These are phyloP conservation scores for Salpingus planirostris DNA, from an alignment of 2,888 invertebrate genomes.

Conservation along the genomic window DNA sequence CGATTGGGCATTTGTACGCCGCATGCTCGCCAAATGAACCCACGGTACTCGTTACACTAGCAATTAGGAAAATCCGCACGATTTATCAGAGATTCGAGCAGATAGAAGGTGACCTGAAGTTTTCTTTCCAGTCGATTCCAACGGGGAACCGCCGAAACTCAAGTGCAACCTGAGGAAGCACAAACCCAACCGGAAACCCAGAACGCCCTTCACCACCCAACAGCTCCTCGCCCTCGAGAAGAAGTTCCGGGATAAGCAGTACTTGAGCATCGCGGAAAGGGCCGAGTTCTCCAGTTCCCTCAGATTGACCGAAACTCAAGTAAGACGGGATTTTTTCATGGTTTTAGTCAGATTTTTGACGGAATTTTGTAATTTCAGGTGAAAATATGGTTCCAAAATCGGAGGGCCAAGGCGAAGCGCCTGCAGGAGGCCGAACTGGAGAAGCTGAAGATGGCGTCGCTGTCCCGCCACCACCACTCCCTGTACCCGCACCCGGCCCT, in stretches of 20 bases:
- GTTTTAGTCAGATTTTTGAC: too few relatives aligned
- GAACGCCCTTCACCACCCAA: constrained; percentile 98
- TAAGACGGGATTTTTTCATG: too few relatives aligned
- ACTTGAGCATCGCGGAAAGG: constrained; percentile 93
- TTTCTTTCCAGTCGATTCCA: constrained; percentile 49
- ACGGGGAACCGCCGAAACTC: constrained; percentile 74
- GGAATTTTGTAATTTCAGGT: too few relatives aligned
- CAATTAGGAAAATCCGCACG: neutral
- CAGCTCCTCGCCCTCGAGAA: constrained; percentile 89
- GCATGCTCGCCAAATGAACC: constrained; percentile 3
- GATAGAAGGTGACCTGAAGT: neutral
- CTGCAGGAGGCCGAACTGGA: constrained; percentile 97
- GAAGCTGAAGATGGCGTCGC: constrained; percentile 79
- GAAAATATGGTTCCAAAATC: constrained; percentile 91
- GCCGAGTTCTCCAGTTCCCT: constrained; percentile 95
- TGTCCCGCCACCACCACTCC: constrained; percentile 51
- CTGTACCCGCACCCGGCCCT: constrained; percentile 52
- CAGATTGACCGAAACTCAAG: constrained; percentile 87
- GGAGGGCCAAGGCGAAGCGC: constrained; percentile 94
- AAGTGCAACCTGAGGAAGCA: constrained; percentile 91
- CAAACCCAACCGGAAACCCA: constrained; percentile 95
- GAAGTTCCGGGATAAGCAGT: constrained; percentile 96
- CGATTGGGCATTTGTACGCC: constrained; percentile 17
- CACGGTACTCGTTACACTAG: neutral
- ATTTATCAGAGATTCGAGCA: constrained; percentile 1